These are phyloP conservation scores for Crossaster papposus DNA, from an alignment of 53 echinoderm and acorn worm species.

Conservation along the genomic window DNA sequence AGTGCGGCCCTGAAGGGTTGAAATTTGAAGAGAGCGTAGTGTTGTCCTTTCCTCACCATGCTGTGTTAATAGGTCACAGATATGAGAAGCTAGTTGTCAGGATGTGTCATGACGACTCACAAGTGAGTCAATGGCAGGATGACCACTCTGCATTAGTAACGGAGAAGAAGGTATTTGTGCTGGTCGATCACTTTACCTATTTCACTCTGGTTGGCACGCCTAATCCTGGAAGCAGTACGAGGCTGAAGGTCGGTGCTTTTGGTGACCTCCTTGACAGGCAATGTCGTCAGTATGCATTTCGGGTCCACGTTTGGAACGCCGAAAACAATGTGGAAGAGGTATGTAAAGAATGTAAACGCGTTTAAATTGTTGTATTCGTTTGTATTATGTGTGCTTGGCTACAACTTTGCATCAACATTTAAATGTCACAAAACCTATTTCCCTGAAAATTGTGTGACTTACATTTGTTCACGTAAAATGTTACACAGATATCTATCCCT, in stretches of 20 bases:
- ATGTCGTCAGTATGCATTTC: neutral
- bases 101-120: neutral
- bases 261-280: neutral
- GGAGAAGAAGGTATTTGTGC: neutral
- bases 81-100: neutral
- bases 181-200: conserved; percentile 6
- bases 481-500: too few species aligned
- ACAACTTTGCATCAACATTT: too few species aligned
- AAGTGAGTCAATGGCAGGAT: neutral
- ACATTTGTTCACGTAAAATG: too few species aligned
- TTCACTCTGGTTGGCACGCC: conserved; percentile 6
- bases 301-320: conserved; percentile 31
- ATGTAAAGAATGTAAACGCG: neutral
- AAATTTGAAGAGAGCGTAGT: conserved; percentile 43
- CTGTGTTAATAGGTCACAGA: neutral
- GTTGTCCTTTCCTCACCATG: conserved; percentile 53
- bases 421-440: too few species aligned
- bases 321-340: neutral
- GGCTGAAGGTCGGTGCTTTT: conserved; percentile 22
- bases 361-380: too few species aligned
- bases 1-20: conserved; percentile 39
- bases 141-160: neutral
- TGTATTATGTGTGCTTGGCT: too few species aligned
- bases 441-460: too few species aligned
- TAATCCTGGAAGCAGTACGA: neutral